Evolutionary conservation across 2,113 vertebrate genomes (phyloP).

Genomic region (Tinamus guttatus): DNA sequence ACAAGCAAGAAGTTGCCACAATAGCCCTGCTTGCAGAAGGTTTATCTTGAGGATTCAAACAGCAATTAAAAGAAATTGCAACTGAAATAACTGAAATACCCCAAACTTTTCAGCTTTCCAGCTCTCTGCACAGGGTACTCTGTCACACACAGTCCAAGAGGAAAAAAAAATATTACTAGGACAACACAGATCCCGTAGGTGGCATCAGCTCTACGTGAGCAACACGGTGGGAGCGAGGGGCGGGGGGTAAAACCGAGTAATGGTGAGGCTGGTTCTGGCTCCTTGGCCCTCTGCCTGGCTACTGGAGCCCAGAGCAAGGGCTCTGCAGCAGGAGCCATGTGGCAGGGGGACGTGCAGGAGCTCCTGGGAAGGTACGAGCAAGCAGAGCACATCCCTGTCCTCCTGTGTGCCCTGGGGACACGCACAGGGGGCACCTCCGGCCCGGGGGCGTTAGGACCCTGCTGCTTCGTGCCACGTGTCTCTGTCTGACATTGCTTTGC

Average conservation of each 20-base stretch:
- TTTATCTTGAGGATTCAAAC: background rate
- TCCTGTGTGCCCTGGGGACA: background rate
- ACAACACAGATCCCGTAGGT: background rate
- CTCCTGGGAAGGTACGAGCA: background rate
- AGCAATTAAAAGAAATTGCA: slow-evolving; percentile 9
- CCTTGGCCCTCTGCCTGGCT: slow-evolving; percentile 40
- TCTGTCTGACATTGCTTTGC: background rate
- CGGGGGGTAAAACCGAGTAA: slow-evolving; percentile 5
- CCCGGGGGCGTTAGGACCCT: background rate
- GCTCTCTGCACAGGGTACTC: background rate
- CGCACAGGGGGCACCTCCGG: accelerated
- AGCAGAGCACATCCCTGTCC: background rate
- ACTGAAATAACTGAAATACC: background rate
- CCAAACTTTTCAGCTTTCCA: background rate
- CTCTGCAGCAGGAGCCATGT: slow-evolving; percentile 3
- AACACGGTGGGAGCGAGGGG: no score
- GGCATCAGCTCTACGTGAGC: background rate
- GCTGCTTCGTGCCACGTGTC: background rate
- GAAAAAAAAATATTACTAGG: background rate
- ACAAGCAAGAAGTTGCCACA: accelerated
- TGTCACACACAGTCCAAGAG: background rate
- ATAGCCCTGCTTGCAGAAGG: background rate
- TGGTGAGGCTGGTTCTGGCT: background rate
- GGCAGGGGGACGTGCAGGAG: background rate
- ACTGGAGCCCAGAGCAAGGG: slow-evolving; percentile 23